Conservation (phyloP, 2,888 invertebrate species). For the Drosophila mimetica region DNA sequence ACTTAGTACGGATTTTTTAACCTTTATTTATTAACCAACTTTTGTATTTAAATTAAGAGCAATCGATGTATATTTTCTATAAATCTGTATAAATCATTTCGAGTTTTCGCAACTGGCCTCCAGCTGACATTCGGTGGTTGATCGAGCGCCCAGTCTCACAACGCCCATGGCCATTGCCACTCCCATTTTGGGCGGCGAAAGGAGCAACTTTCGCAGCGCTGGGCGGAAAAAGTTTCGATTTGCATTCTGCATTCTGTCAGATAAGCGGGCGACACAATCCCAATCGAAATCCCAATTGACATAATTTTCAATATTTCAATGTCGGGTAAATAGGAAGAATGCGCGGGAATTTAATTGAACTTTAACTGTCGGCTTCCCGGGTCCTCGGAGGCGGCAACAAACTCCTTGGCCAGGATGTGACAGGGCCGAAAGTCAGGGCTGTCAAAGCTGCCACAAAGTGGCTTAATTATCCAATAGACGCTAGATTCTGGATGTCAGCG, state of each 20-base stretch:
- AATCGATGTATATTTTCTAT: neutral
- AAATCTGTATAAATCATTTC: neutral
- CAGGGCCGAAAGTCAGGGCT: constrained; percentile 62
- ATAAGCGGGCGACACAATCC: constrained; percentile 37
- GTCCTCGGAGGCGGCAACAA: constrained; percentile 20
- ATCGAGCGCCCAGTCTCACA: constrained; percentile 48
- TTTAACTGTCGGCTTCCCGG: constrained; percentile 56
- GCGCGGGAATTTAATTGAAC: constrained; percentile 71
- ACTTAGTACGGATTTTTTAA: no score
- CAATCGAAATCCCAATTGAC: constrained; percentile 47
- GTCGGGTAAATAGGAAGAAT: constrained; percentile 45
- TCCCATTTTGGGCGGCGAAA: constrained; percentile 12
- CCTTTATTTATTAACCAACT: neutral
- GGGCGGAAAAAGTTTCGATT: constrained; percentile 52
- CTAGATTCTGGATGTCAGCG: constrained; percentile 59
- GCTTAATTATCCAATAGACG: constrained; percentile 80
- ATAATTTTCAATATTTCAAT: constrained; percentile 62
- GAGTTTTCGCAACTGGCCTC: constrained; percentile 9
- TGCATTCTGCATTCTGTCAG: constrained; percentile 70
- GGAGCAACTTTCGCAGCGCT: constrained; percentile 31
- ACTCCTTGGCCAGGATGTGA: constrained; percentile 43
- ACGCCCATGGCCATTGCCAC: neutral
- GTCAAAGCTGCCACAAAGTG: constrained; percentile 79
- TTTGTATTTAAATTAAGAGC: neutral
- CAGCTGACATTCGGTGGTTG: constrained; percentile 65